Evolutionary conservation across 2,797 vertebrate genomes (phyloP).

Genomic region (Tympanoctomys barrerae): DNA sequence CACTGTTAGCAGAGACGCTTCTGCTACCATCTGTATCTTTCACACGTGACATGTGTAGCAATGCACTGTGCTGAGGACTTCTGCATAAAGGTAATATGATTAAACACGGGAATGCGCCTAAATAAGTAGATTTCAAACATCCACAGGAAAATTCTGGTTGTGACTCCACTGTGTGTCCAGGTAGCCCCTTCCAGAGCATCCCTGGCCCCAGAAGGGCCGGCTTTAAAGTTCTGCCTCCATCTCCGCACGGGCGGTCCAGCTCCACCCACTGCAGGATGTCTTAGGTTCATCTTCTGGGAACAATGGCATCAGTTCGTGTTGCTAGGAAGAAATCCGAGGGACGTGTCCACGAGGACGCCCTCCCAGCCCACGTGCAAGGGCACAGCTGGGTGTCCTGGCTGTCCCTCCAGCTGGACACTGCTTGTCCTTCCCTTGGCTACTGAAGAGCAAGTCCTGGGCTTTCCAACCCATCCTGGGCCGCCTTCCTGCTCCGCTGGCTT

Average conservation of each 20-base stretch:
- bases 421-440: background rate
- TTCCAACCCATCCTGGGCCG: background rate
- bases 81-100: background rate
- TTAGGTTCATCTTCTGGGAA: background rate
- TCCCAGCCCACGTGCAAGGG: background rate
- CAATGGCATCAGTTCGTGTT: background rate
- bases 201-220: background rate
- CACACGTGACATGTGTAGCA: accelerated
- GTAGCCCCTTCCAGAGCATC: background rate
- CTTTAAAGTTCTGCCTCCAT: background rate
- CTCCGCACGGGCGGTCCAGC: background rate
- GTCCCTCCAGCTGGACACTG: background rate
- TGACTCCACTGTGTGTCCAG: background rate
- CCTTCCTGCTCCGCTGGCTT: background rate
- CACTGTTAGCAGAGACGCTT: background rate
- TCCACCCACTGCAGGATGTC: accelerated
- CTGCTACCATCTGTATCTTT: background rate
- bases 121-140: background rate
- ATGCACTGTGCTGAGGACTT: background rate
- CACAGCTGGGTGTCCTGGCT: accelerated
- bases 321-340: background rate
- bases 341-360: accelerated
- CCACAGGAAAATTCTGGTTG: background rate
- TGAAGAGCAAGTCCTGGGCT: accelerated
- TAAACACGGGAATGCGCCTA: background rate